Conservation (phyloP, 2,888 invertebrate species). For the Platycheirus rosarum region DNA sequence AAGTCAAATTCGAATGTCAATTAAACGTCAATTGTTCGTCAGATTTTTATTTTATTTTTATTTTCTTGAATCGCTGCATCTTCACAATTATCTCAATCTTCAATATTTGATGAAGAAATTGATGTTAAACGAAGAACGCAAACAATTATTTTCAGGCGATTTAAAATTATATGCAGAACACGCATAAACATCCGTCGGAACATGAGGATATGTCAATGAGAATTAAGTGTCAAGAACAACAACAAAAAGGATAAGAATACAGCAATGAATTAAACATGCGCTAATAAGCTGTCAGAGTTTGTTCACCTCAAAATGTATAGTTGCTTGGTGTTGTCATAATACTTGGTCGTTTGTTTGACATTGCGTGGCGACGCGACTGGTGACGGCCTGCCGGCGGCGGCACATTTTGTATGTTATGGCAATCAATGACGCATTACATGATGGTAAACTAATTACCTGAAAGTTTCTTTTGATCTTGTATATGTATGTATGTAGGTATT, state of each 20-base stretch:
- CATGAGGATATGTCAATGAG: slow-evolving; percentile 14
- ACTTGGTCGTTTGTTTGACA: slow-evolving; percentile 13
- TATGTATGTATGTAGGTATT: background rate
- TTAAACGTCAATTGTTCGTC: background rate
- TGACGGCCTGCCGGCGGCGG: too few relatives aligned
- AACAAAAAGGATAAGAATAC: slow-evolving; percentile 27
- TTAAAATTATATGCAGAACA: slow-evolving; percentile 11
- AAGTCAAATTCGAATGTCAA: slow-evolving; percentile 2
- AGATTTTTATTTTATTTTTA: background rate
- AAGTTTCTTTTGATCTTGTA: too few relatives aligned
- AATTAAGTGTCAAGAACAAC: slow-evolving; percentile 7
- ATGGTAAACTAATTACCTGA: too few relatives aligned
- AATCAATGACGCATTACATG: slow-evolving; percentile 5
- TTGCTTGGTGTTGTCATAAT: slow-evolving; percentile 15
- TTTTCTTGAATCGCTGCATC: too few relatives aligned
- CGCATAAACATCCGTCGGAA: slow-evolving; percentile 20
- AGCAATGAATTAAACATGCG: slow-evolving; percentile 44
- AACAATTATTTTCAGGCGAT: background rate
- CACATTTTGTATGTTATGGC: background rate
- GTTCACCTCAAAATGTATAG: slow-evolving; percentile 50
- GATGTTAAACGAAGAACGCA: background rate
- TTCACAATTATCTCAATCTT: background rate
- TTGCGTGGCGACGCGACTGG: background rate
- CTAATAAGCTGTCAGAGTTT: slow-evolving; percentile 57
- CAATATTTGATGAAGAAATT: slow-evolving; percentile 14